Evolutionary conservation across 2,888 invertebrate species (phyloP).

Genomic region (Sisyra terminalis): DNA sequence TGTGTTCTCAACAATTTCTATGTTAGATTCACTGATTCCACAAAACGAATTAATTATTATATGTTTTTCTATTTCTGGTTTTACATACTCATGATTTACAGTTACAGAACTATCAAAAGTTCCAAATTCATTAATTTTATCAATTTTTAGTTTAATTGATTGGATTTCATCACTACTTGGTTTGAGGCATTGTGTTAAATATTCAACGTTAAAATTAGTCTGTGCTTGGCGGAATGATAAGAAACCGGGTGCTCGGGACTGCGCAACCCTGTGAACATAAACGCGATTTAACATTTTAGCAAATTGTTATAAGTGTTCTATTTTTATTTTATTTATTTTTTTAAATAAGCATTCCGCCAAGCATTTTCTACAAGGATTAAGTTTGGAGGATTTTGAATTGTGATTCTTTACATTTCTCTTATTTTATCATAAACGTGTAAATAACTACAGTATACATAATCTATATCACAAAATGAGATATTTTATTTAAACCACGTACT

Average conservation of each 20-base stretch:
- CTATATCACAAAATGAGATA: too few species aligned
- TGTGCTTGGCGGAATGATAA: conserved; percentile 18
- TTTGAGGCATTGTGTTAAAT: neutral
- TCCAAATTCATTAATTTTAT: too few species aligned
- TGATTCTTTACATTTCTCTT: too few species aligned
- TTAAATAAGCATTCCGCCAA: conserved; percentile 3
- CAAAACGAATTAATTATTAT: neutral
- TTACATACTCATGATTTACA: too few species aligned
- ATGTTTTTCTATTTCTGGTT: too few species aligned
- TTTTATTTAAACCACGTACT: too few species aligned
- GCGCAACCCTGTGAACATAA: conserved; percentile 17
- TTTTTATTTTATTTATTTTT: too few species aligned
- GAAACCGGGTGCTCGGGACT: conserved; percentile 17
- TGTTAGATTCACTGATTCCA: neutral
- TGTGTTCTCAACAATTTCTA: neutral
- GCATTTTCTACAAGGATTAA: neutral
- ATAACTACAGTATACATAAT: too few species aligned
- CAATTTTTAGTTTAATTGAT: neutral
- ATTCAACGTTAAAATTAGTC: conserved; percentile 7
- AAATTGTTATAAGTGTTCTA: neutral
- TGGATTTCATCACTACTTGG: neutral
- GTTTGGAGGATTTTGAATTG: too few species aligned
- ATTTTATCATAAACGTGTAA: too few species aligned
- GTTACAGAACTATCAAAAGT: too few species aligned
- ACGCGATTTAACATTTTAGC: neutral